Percentiles rank a stretch among this genome's conserved stretches.
Conservation (phyloP, 2,888 invertebrate species). For the Acrobasis repandana region DNA sequence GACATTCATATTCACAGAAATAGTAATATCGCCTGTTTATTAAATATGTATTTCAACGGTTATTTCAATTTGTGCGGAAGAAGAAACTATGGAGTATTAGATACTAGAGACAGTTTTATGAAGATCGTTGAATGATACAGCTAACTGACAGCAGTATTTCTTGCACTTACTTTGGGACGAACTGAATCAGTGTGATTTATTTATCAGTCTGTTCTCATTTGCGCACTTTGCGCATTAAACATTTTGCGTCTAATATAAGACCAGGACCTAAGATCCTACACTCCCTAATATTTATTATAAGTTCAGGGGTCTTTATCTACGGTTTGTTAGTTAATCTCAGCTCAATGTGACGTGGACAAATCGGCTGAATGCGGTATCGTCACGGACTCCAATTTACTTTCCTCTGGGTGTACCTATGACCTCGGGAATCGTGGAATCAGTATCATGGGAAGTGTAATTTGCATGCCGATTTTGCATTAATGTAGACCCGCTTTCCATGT, state of each 20-base stretch:
- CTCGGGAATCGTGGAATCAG: constrained; percentile 56
- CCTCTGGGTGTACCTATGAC: constrained; percentile 59
- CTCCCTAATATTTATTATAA: constrained; percentile 29
- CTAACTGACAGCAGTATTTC: too few relatives aligned
- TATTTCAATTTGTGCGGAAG: too few relatives aligned
- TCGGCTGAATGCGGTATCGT: constrained; percentile 58
- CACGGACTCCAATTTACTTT: constrained; percentile 73
- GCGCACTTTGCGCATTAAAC: not conserved
- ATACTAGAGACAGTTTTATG: too few relatives aligned
- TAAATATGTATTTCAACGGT: too few relatives aligned
- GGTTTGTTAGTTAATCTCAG: constrained; percentile 39
- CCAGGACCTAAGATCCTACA: constrained; percentile 22
- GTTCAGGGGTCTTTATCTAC: constrained; percentile 34
- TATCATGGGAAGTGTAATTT: constrained; percentile 58
- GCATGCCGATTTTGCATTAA: constrained; percentile 45
- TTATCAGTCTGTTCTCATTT: not conserved
- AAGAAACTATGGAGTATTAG: too few relatives aligned
- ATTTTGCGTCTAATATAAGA: constrained; percentile 9
- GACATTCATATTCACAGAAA: too few relatives aligned
- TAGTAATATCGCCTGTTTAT: too few relatives aligned
- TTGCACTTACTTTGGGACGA: too few relatives aligned
- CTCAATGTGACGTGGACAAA: constrained; percentile 71
- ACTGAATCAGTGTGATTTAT: too few relatives aligned
- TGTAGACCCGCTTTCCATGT: constrained; percentile 16
- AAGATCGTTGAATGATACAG: too few relatives aligned